phyloP scores from a whole-genome alignment of 2,797 vertebrate species.

The Odontamblyopus lacepedii region DNA sequence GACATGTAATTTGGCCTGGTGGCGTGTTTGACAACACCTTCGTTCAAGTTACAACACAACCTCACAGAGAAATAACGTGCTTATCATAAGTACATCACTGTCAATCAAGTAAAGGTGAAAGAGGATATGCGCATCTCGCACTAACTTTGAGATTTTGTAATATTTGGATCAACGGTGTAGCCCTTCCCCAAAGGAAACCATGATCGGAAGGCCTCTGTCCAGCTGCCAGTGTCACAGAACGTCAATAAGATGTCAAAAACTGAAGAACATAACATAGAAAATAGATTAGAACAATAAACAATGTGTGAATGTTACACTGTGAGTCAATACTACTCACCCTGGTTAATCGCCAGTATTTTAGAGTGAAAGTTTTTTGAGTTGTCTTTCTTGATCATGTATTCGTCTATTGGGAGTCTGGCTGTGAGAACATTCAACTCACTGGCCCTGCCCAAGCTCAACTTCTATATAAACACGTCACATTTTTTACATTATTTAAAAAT shows the following conservation, averaged over 20 bases:
- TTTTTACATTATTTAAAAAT: not conserved
- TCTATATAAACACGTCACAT: constrained; percentile 67
- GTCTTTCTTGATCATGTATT: constrained; percentile 84
- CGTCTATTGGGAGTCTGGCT: constrained; percentile 86
- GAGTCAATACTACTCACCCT: constrained; percentile 70
- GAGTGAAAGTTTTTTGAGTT: constrained; percentile 90
- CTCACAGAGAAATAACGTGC: too few relatives aligned
- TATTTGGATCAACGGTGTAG: constrained; percentile 60
- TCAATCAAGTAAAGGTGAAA: not conserved
- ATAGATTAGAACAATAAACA: not conserved
- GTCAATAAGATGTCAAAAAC: constrained; percentile 87
- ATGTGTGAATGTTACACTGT: not conserved
- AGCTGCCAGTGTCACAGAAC: constrained; percentile 81
- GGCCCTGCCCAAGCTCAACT: constrained; percentile 83
- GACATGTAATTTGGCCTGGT: too few relatives aligned
- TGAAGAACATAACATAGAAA: constrained; percentile 50
- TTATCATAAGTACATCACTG: not conserved
- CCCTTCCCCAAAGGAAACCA: constrained; percentile 89
- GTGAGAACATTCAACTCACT: constrained; percentile 74
- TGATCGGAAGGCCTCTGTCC: constrained; percentile 81
- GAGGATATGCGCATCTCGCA: not conserved
- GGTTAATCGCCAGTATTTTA: constrained; percentile 89
- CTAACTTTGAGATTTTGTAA: not conserved
- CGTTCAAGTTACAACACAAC: too few relatives aligned
- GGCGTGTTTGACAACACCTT: too few relatives aligned